Conservation (phyloP, 2,888 invertebrate species). For the Nebria brevicollis region DNA sequence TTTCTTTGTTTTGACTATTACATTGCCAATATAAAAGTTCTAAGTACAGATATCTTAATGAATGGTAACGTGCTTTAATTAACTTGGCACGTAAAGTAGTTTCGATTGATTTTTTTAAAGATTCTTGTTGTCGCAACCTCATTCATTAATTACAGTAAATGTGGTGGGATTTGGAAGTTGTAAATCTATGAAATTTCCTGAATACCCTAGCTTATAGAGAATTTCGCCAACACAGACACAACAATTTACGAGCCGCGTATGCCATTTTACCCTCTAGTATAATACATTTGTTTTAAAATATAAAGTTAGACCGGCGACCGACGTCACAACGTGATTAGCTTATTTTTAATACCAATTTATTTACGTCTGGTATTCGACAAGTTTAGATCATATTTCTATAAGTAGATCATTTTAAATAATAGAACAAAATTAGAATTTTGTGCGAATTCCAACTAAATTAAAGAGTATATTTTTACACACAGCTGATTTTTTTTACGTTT, state of each 20-base stretch:
- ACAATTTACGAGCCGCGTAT: background rate
- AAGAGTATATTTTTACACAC: background rate
- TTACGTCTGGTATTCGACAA: background rate
- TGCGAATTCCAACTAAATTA: background rate
- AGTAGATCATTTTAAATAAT: background rate
- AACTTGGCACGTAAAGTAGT: conserved; percentile 5
- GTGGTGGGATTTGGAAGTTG: background rate
- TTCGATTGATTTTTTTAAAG: background rate
- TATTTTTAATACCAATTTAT: background rate
- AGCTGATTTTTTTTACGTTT: background rate
- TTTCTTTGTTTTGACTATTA: too few relatives aligned
- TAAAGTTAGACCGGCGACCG: too few relatives aligned
- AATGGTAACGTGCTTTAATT: background rate
- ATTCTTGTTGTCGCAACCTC: background rate
- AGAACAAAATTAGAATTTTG: background rate
- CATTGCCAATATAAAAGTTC: too few relatives aligned
- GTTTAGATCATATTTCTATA: background rate
- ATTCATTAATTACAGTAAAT: background rate
- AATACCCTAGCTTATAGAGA: background rate
- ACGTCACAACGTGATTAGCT: too few relatives aligned
- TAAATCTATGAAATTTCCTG: conserved; percentile 3
- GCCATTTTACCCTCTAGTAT: too few relatives aligned
- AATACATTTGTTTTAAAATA: too few relatives aligned
- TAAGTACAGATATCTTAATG: too few relatives aligned
- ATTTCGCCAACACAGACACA: conserved; percentile 8